phyloP scores from a whole-genome alignment of 2,888 invertebrate genomes.

The Drosophila maculinotata region DNA sequence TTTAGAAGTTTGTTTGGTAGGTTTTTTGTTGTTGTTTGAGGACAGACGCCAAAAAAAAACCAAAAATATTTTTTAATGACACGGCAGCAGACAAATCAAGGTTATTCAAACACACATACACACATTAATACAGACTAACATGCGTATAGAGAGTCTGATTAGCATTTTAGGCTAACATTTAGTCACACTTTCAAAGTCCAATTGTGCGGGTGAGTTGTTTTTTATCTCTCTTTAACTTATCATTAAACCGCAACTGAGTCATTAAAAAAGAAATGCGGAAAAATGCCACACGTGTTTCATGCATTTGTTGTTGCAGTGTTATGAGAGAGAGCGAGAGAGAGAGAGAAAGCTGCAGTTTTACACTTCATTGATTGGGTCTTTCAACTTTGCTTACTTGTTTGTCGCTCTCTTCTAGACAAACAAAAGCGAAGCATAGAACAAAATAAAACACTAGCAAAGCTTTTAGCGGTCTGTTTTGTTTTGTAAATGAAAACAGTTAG shows the following conservation, averaged over 20 bases:
- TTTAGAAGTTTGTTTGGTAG: slow-evolving; percentile 36
- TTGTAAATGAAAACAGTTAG: slow-evolving; percentile 28
- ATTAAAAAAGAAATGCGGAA: slow-evolving; percentile 17
- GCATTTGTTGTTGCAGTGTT: slow-evolving; percentile 27
- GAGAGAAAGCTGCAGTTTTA: slow-evolving; percentile 8
- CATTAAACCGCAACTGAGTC: slow-evolving; percentile 29
- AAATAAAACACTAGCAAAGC: slow-evolving; percentile 25
- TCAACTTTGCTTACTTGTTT: slow-evolving; percentile 4
- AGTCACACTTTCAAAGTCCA: slow-evolving; percentile 43
- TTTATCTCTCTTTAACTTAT: slow-evolving; percentile 32
- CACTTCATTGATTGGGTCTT: slow-evolving; percentile 21
- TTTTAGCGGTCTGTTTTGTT: slow-evolving; percentile 17
- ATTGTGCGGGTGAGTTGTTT: slow-evolving; percentile 37
- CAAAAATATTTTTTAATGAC: slow-evolving; percentile 15
- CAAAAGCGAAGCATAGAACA: slow-evolving; percentile 41
- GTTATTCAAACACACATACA: slow-evolving; percentile 38
- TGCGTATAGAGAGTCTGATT: slow-evolving; percentile 10
- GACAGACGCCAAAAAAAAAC: slow-evolving; percentile 9
- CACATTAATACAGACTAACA: background rate
- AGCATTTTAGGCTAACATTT: slow-evolving; percentile 15
- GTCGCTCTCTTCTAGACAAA: slow-evolving; percentile 28
- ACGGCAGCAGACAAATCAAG: slow-evolving; percentile 55
- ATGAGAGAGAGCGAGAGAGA: slow-evolving; percentile 1
- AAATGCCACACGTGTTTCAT: slow-evolving; percentile 44
- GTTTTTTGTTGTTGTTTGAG: slow-evolving; percentile 20